phyloP scores from a whole-genome alignment of 2,888 invertebrate species.

The Tribolium freemani region DNA sequence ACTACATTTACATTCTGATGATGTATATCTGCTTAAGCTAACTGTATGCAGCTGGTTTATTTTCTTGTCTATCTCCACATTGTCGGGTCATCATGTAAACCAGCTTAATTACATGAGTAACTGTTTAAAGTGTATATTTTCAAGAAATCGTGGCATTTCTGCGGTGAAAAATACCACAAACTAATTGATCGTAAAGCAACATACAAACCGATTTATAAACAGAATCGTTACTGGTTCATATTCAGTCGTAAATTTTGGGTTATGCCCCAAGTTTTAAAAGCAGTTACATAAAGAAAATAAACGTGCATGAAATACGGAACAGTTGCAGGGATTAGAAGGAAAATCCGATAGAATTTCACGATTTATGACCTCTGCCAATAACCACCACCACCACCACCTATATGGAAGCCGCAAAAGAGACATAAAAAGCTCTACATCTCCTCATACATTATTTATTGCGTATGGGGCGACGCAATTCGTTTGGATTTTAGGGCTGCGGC shows the following conservation, averaged over 20 bases:
- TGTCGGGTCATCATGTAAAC: not conserved
- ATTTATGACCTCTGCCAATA: slow-evolving; percentile 29
- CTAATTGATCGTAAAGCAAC: slow-evolving; percentile 8
- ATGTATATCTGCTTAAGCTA: slow-evolving; percentile 30
- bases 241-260: slow-evolving; percentile 2
- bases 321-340: slow-evolving; percentile 11
- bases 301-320: slow-evolving; percentile 18
- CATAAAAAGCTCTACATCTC: slow-evolving; percentile 25
- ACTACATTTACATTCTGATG: slow-evolving; percentile 32
- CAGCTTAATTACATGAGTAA: not conserved
- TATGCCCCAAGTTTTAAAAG: slow-evolving; percentile 7
- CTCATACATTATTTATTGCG: slow-evolving; percentile 33
- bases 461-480: slow-evolving; percentile 3
- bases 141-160: not conserved
- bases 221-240: not conserved
- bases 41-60: slow-evolving; percentile 25
- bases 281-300: slow-evolving; percentile 22
- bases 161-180: not conserved
- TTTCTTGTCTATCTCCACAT: slow-evolving; percentile 15
- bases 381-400: slow-evolving; percentile 20
- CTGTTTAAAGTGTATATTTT: not conserved
- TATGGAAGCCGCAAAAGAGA: slow-evolving; percentile 16
- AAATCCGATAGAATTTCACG: slow-evolving; percentile 15
- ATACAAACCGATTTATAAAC: not conserved
- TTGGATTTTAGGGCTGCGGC: slow-evolving; percentile 3